Evolutionary conservation across 2,797 vertebrate genomes (phyloP), one percentile per base, ranked within the genome.

Genomic region (Euphonia xanthogaster): DNA sequence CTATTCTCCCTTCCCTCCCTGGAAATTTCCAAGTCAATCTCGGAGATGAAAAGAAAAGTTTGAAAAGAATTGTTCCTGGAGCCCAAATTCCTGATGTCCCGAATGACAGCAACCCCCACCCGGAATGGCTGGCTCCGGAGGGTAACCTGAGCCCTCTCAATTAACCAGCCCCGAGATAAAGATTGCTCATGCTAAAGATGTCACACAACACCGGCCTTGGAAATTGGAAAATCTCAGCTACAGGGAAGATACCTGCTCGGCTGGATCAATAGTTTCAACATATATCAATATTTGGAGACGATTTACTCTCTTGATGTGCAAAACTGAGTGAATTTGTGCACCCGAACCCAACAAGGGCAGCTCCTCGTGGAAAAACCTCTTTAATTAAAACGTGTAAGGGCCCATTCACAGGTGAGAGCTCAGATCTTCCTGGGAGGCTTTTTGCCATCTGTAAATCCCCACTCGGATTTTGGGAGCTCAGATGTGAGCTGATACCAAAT

Each of bases 161-260:
- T 96, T 96, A 90, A 84, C 17, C 75, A 61, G 89, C 89, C 50
- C 87, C 51, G 5, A 96, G 96, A 96, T 95, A 96, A 96, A 96
- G 96, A 93, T 96, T 91, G 96, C 76, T 94, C 72, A 45, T 55
- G 95, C 60, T 96, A 17, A 94, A 94, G 87, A 86, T 83, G 93
- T 96, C 96, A 91, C 95, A 93, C 5, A 86, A 95, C 93, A 94
- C 91, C 85, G n/a, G 40, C 48, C 88, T 72, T 35, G 65, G 94
- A 73, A 93, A 94, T 66, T 12, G 91, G 84, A 51, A 91, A 91
- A 72, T 40, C 86, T 66, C 65, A 4, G 65, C 79, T 39, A 3
- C 72, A 53, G 66, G 68, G 70, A 31, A 70, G 78, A 39, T 81
- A 80, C 70, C 85, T 60, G 77, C 73, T 18, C 0, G 2, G 62